Evolutionary conservation across 2,113 vertebrate genomes (phyloP), one percentile per base, ranked within the genome.

Genomic region (Gobiocypris rarus): DNA sequence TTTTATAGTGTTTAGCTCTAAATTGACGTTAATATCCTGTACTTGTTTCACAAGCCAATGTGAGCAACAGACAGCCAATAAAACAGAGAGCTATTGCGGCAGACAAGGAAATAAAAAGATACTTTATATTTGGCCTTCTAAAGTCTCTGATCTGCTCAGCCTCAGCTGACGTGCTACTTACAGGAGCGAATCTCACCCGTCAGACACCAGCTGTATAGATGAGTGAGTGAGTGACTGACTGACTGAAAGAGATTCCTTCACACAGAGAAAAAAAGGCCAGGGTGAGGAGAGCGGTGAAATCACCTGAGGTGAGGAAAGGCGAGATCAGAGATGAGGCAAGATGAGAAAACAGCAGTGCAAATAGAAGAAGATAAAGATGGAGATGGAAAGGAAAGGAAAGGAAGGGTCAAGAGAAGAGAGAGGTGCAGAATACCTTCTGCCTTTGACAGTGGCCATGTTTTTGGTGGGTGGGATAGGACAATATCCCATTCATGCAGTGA

Each of bases 21-120:
- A 82, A 82, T 82, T 70, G 28, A 71, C 24, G 28, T 82, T 56
- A 82, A 82, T 82, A 82, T 56, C 80, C 65, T 70, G 19, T 56
- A 70, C 31, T 65, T 52, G 31, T 82, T 81, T 81, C 63, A 54
- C 24, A 9, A 52, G 65, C 13, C 80, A 82, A 19, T 56, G 48
- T 82, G 65, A 82, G 7, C 15, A 6, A 7, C 76, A 43, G 24
- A 63, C 38, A 61, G 76, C 48, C 43, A 81, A 67, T 67, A 81
- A 34, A 50, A 52, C 3, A 0, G 8, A 67, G 10, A 50, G 26
- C 43, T 19, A 52, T 41, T 70, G 19, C 1, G 9, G 28, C 28
- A 24, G 45, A 70, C 63, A 54, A 52, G 26, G 56, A 81, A 52
- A 82, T 10, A 9, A 41, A 22, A 52, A 54, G 22, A 28, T 15